phyloP scores from a whole-genome alignment of 1,140 invertebrate genomes.

The Pantala flavescens region DNA sequence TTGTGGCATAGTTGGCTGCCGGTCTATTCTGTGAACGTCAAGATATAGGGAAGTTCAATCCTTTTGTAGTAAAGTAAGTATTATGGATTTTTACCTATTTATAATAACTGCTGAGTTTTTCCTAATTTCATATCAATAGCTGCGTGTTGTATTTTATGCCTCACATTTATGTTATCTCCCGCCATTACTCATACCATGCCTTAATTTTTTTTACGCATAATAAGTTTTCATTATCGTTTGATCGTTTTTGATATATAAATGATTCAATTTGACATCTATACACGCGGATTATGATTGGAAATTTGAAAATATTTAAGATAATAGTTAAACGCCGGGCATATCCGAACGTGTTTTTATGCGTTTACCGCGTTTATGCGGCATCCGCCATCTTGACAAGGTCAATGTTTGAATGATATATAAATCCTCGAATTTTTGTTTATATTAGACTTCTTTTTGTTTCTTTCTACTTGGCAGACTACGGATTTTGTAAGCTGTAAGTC shows the following conservation, averaged over 20 bases:
- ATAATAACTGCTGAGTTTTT: too few relatives aligned
- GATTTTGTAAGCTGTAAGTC: too few relatives aligned
- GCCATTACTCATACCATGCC: constrained; percentile 4
- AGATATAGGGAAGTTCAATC: background rate
- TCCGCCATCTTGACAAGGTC: constrained; percentile 7
- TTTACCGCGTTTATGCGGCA: constrained; percentile 3
- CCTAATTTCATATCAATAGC: too few relatives aligned
- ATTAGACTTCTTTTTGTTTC: too few relatives aligned
- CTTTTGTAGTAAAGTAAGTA: background rate
- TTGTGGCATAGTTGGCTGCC: background rate
- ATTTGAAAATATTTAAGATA: background rate
- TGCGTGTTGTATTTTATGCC: too few relatives aligned
- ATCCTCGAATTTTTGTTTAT: too few relatives aligned
- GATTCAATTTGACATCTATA: background rate
- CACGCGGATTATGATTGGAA: background rate
- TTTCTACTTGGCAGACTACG: too few relatives aligned
- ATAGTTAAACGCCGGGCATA: background rate
- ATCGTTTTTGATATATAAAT: background rate
- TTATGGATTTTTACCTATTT: too few relatives aligned
- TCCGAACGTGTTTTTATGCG: constrained; percentile 2
- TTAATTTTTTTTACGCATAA: background rate
- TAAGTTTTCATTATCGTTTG: too few relatives aligned
- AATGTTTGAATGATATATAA: background rate
- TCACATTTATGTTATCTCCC: background rate
- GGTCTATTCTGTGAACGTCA: constrained; percentile 1